These are phyloP conservation scores for Platichthys flesus DNA, from an alignment of 2,113 vertebrate species.

Conservation along the genomic window DNA sequence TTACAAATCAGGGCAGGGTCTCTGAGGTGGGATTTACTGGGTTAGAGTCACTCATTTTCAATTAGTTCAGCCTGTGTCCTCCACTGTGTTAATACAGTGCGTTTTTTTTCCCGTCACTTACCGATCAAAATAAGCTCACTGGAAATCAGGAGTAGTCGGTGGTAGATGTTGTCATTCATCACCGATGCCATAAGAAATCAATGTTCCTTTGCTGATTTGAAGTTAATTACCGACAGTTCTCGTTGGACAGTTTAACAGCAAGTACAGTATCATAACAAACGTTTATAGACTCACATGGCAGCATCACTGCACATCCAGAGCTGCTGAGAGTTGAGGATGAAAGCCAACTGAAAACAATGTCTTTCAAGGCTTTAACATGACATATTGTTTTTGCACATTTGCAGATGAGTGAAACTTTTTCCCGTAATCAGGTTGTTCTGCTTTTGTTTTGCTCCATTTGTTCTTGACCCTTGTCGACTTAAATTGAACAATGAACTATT, in stretches of 20 bases:
- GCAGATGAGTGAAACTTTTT: not conserved
- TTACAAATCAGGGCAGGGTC: slow-evolving; percentile 21
- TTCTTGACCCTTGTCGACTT: not conserved
- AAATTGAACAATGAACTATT: no score
- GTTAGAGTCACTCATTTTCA: slow-evolving; percentile 3
- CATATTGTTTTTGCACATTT: slow-evolving; percentile 5
- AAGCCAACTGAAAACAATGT: not conserved
- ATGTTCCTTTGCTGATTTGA: not conserved
- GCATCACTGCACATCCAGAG: not conserved
- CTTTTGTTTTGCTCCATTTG: not conserved
- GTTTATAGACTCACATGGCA: not conserved
- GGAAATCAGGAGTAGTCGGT: not conserved
- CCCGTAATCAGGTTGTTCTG: not conserved
- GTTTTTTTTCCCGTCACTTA: not conserved
- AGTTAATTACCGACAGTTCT: not conserved
- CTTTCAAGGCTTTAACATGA: not conserved
- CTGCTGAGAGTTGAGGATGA: not conserved
- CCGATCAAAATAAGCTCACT: not conserved
- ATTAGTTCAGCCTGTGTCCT: not conserved
- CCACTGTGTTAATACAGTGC: not conserved
- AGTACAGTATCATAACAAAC: not conserved
- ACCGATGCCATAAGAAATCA: not conserved
- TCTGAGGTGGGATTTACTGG: slow-evolving; percentile 14
- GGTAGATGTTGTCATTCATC: not conserved
- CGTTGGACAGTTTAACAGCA: not conserved